Percentiles rank a stretch among this genome's conserved stretches.
These are phyloP conservation scores for Ametastegia equiseti DNA, from an alignment of 2,888 invertebrate genomes.

Conservation along the genomic window DNA sequence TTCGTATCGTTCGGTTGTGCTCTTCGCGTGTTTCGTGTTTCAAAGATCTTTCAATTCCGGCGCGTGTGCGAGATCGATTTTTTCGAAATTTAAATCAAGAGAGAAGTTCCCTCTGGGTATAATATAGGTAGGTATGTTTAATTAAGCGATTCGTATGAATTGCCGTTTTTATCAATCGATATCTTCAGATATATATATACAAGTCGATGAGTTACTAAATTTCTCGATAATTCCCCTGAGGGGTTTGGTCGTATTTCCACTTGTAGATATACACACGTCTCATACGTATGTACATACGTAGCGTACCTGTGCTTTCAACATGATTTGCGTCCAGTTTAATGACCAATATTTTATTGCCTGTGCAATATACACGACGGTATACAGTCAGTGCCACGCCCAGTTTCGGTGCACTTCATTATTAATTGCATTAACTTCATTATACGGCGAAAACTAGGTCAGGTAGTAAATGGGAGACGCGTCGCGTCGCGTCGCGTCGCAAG, in stretches of 20 bases:
- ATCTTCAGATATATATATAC: too few species aligned
- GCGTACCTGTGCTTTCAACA: not conserved
- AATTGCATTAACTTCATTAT: slow-evolving; percentile 35
- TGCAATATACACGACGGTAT: not conserved
- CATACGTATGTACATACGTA: not conserved
- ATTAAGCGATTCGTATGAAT: too few species aligned
- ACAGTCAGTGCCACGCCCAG: slow-evolving; percentile 1
- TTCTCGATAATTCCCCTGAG: not conserved
- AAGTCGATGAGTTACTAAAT: not conserved
- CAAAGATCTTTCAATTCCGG: too few species aligned
- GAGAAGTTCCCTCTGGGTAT: too few species aligned
- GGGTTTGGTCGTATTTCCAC: not conserved
- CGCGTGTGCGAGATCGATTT: too few species aligned
- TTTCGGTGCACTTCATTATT: not conserved
- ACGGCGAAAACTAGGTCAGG: slow-evolving; percentile 9
- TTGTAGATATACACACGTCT: not conserved
- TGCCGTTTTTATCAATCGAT: too few species aligned
- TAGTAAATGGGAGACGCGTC: slow-evolving; percentile 16
- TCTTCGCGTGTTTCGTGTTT: too few species aligned
- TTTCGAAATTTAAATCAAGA: too few species aligned
- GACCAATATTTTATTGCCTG: slow-evolving; percentile 23
- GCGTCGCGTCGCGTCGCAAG: not conserved
- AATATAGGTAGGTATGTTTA: too few species aligned
- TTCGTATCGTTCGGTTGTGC: too few species aligned
- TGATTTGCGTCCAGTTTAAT: slow-evolving; percentile 24